Conservation (phyloP, 2,888 invertebrate genomes). For the Lobophora halterata region DNA sequence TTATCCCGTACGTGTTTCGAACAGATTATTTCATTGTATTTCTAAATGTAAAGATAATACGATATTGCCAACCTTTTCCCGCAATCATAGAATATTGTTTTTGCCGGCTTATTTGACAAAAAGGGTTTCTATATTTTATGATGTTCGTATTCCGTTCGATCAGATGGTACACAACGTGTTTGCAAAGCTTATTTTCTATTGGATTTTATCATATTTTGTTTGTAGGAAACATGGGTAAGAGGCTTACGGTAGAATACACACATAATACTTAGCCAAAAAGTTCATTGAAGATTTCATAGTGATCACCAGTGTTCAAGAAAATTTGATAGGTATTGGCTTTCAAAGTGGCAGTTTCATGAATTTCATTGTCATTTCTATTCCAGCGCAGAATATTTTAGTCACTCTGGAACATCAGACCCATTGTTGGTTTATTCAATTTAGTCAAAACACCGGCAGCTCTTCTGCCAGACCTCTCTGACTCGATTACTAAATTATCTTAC, state of each 20-base stretch:
- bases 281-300: too few relatives aligned
- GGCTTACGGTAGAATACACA: too few relatives aligned
- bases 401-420: background rate
- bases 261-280: too few relatives aligned
- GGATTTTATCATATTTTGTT: background rate
- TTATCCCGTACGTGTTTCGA: slow-evolving; percentile 61
- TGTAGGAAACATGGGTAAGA: background rate
- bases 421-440: slow-evolving; percentile 15
- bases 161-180: background rate
- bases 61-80: slow-evolving; percentile 23
- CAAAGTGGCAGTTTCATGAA: background rate
- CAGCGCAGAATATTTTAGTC: slow-evolving; percentile 13
- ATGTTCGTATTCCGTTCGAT: slow-evolving; percentile 18
- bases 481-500: slow-evolving; percentile 13
- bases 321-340: too few relatives aligned
- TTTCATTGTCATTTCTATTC: slow-evolving; percentile 4
- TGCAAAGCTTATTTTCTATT: background rate
- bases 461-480: slow-evolving; percentile 15
- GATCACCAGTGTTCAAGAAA: too few relatives aligned
- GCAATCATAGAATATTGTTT: slow-evolving; percentile 33
- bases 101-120: slow-evolving; percentile 30
- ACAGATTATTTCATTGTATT: slow-evolving; percentile 53
- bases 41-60: slow-evolving; percentile 39
- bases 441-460: slow-evolving; percentile 2
- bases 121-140: slow-evolving; percentile 28